Evolutionary conservation across 2,888 invertebrate genomes (phyloP).

Genomic region (Ceramica pisi): DNA sequence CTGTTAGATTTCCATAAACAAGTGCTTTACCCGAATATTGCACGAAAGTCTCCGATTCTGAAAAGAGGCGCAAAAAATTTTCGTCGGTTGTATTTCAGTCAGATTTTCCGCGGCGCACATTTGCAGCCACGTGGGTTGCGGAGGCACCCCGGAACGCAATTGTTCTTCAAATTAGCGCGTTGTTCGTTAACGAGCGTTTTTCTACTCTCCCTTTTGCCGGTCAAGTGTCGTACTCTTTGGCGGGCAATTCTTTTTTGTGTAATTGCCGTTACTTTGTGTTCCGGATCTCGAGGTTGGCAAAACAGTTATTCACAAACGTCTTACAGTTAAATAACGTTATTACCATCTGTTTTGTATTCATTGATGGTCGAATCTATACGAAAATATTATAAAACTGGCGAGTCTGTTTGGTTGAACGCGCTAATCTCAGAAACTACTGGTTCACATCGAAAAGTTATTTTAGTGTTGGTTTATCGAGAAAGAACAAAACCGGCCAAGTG

Average conservation of each 20-base stretch:
- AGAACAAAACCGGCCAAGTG: too few relatives aligned
- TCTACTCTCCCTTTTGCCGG: slow-evolving; percentile 62
- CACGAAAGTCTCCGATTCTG: slow-evolving; percentile 4
- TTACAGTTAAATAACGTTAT: background rate
- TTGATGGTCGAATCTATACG: too few relatives aligned
- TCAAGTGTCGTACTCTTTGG: slow-evolving; percentile 54
- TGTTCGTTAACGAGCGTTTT: slow-evolving; percentile 74
- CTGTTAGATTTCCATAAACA: slow-evolving; percentile 2
- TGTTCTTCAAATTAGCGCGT: slow-evolving; percentile 72
- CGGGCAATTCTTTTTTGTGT: slow-evolving; percentile 48
- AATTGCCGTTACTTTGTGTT: slow-evolving; percentile 55
- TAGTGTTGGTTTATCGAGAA: too few relatives aligned
- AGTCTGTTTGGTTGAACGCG: too few relatives aligned
- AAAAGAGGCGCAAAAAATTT: slow-evolving; percentile 1
- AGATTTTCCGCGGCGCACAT: slow-evolving; percentile 57
- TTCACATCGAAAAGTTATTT: too few relatives aligned
- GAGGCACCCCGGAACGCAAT: slow-evolving; percentile 57
- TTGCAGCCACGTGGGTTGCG: slow-evolving; percentile 53
- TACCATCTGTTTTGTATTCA: too few relatives aligned
- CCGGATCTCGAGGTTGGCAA: background rate
- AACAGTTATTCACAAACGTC: background rate
- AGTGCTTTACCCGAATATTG: background rate
- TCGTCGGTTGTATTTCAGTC: slow-evolving; percentile 9
- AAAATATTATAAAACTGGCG: too few relatives aligned
- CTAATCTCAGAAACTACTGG: too few relatives aligned